A percentile compares a stretch with the other conserved stretches of the same genome.
phyloP scores from a whole-genome alignment of 2,888 invertebrate genomes.

The Epistrophe eligans region DNA sequence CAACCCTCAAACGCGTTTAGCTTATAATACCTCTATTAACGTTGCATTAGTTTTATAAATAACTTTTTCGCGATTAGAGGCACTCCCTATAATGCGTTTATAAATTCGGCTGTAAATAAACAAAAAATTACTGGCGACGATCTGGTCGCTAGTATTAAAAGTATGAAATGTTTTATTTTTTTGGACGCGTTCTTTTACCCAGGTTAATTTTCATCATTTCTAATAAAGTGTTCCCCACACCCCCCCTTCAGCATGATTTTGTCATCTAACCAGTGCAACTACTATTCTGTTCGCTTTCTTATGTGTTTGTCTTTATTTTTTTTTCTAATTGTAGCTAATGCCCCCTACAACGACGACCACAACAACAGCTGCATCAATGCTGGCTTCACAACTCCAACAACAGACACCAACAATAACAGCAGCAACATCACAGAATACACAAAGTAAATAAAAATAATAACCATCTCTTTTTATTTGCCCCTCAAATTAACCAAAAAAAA shows the following conservation, averaged over 20 bases:
- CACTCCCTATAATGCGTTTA: too few relatives aligned
- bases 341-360: constrained; percentile 77
- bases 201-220: neutral
- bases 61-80: too few relatives aligned
- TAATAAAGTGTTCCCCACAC: too few relatives aligned
- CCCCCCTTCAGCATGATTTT: constrained; percentile 11
- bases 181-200: too few relatives aligned
- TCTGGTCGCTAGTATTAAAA: too few relatives aligned
- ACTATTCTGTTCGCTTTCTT: constrained; percentile 20
- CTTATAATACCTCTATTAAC: too few relatives aligned
- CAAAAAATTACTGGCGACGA: too few relatives aligned
- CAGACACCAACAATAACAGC: constrained; percentile 76
- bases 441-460: constrained; percentile 68
- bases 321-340: constrained; percentile 66
- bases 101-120: too few relatives aligned
- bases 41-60: too few relatives aligned
- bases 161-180: too few relatives aligned
- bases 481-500: constrained; percentile 16
- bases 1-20: too few relatives aligned
- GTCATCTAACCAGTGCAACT: neutral
- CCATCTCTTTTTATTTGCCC: constrained; percentile 29
- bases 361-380: constrained; percentile 81
- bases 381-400: constrained; percentile 77
- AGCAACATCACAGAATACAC: constrained; percentile 73
- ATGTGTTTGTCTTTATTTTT: constrained; percentile 37